Evolutionary conservation across 1,140 invertebrate genomes (phyloP), one percentile per base, ranked within the genome.

Genomic region (Rhagoletis zephyria): DNA sequence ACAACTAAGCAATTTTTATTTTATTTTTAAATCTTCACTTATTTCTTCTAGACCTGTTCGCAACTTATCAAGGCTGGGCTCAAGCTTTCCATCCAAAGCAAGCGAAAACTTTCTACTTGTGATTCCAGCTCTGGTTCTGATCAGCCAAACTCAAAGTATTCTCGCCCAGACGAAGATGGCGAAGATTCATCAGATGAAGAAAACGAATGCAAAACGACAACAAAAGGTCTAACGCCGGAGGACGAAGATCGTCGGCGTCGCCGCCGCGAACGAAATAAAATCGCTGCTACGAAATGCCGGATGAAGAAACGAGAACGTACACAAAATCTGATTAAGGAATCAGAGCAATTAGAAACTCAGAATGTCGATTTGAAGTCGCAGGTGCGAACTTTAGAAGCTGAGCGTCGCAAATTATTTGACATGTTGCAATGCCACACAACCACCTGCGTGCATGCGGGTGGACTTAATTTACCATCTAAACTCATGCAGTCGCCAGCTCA

Each of bases 211-310:
- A 93, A 92, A 63, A 30, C 86, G 1, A 87, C 88, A 40, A 88
- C 90, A 0, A 92, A 92, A 87, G 92, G 92, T 0, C 93, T 98
- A 88, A 98, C 97, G 12, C 96, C 97, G 19, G 97, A 98, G 94
- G 98, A 98, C 90, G 97, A 98, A 94, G 97, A 98, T 90, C 94
- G 97, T 48, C 94, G 97, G 86, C 94, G 96, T 74, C 94, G 97
- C 86, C 94, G 97, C 90, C 95, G 98, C 88, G 97, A 98, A 93
- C 95, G 97, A 85, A 98, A 99, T 93, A 98, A 98, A 95, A 96
- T 98, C 67, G 98, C 98, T 19, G 98, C 98, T 12, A 98, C 98
- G 30, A 98, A 98, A 93, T 98, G 98, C 93, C 95, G 98, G 86
- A 95, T 97, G 94, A 98, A 98, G 94, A 98, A 98, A 93, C 96